Conservation (phyloP, 2,113 vertebrate species). For the Emydocephalus ijimae region DNA sequence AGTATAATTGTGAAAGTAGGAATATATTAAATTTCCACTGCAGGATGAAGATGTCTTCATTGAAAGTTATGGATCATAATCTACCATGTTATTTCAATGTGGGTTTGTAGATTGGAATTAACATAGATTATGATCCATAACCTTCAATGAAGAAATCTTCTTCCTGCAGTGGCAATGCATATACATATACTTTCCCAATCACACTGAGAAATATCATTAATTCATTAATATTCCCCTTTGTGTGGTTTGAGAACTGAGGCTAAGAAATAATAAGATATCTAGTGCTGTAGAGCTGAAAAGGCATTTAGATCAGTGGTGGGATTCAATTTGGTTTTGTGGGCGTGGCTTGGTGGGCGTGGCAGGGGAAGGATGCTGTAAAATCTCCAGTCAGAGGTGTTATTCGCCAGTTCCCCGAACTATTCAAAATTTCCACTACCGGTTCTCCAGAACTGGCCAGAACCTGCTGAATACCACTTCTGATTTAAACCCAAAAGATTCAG, state of each 20-base stretch:
- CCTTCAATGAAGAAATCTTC: not conserved
- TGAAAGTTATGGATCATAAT: not conserved
- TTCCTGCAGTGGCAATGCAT: not conserved
- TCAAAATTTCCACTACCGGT: too few relatives aligned
- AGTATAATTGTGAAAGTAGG: not conserved
- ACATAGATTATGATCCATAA: not conserved
- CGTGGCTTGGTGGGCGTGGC: too few relatives aligned
- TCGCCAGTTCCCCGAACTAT: too few relatives aligned
- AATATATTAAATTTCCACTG: not conserved
- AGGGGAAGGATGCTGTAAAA: too few relatives aligned
- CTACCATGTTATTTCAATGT: not conserved
- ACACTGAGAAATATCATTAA: not conserved
- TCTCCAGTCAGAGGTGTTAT: too few relatives aligned
- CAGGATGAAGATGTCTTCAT: not conserved
- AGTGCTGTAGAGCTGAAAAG: not conserved
- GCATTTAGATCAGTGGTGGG: not conserved
- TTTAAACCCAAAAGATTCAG: not conserved
- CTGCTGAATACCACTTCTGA: too few relatives aligned
- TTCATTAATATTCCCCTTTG: not conserved
- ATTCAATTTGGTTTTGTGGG: too few relatives aligned
- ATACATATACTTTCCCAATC: not conserved
- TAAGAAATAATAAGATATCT: not conserved
- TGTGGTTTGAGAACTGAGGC: not conserved
- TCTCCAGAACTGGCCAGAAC: too few relatives aligned
- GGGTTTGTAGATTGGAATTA: not conserved